A percentile compares a stretch with the other conserved stretches of the same genome.
These are phyloP conservation scores for Lissonota sp. DNA, from an alignment of 2,888 invertebrate species.

Conservation along the genomic window DNA sequence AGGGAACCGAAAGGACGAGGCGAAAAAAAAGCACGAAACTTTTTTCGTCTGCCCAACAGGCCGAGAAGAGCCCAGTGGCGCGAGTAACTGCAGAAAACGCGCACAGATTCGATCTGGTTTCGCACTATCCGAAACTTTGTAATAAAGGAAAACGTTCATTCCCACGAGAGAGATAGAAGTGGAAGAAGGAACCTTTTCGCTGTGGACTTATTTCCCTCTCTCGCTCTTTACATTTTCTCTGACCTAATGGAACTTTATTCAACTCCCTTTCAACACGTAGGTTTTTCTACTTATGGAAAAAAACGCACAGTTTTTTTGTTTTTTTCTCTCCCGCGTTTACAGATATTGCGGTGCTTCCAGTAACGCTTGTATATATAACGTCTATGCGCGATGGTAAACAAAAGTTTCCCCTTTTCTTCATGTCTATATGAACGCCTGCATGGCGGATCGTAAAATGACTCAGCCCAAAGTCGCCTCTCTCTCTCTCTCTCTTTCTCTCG, in stretches of 20 bases:
- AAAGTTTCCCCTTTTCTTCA: constrained; percentile 26
- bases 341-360: constrained; percentile 26
- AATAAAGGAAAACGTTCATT: constrained; percentile 46
- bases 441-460: constrained; percentile 34
- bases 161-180: constrained; percentile 29
- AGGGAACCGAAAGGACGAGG: constrained; percentile 22
- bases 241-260: constrained; percentile 25
- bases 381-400: neutral
- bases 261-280: constrained; percentile 46
- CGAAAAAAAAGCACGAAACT: constrained; percentile 22
- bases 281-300: constrained; percentile 16
- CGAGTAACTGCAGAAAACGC: constrained; percentile 18
- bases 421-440: neutral
- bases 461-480: neutral
- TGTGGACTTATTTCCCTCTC: neutral
- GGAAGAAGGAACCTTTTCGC: neutral
- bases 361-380: constrained; percentile 28
- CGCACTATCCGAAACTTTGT: constrained; percentile 55
- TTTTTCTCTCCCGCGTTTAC: constrained; percentile 6
- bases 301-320: constrained; percentile 12
- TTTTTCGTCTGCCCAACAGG: too few relatives aligned
- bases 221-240: constrained; percentile 18
- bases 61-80: constrained; percentile 3
- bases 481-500: constrained; percentile 4
- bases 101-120: constrained; percentile 53